Base-by-base conservation (phyloP, 2,113 vertebrate species). In the Trogon surrucura region DNA sequence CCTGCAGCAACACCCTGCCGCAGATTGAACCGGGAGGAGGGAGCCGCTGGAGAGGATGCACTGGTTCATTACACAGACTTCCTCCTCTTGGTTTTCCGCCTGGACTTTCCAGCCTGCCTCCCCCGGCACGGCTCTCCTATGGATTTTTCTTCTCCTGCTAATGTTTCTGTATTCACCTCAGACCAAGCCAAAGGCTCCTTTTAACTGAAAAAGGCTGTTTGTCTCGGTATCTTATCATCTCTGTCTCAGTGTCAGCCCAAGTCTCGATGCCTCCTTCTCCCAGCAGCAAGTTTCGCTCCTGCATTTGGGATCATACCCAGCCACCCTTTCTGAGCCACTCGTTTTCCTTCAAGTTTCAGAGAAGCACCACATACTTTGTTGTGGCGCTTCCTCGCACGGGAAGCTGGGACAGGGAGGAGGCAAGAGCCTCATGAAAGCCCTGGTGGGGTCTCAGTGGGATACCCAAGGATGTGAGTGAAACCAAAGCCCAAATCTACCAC, bases 111-210 rank as follows among this genome's bases (percentile, higher is more conserved):
- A 92, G 80, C n/a, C 56, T 71, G 66, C 26, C 78, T 93, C 77
- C 62, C 80, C 48, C 9, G 1, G 57, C 73, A 62, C 0, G 0
- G 73, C 70, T 73, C 62, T 92, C 69, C 64, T 34, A 9, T 5
- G 70, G 48, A n/a, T 85, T 95, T 95, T 91, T 69, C 45, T 92
- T 65, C 87, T 85, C 57, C 93, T 92, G 77, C 80, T 93, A 69
- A 74, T 27, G 78, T 84, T 94, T 81, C 84, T 2, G 30, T 62
- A 10, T 48, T 83, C 77, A 67, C 41, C 26, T 84, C 80, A 84
- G 80, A 4, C 9, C 0, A 6, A 93, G 92, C 79, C 83, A 91
- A 93, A 69, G 44, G 23, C 48, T 93, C 72, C 18, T 88, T 96
- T 86, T 36, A 88, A 34, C 72, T 67, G 54, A 69, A 78, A 95